Conservation (phyloP, 2,797 vertebrate species). For the Glossophaga mutica region DNA sequence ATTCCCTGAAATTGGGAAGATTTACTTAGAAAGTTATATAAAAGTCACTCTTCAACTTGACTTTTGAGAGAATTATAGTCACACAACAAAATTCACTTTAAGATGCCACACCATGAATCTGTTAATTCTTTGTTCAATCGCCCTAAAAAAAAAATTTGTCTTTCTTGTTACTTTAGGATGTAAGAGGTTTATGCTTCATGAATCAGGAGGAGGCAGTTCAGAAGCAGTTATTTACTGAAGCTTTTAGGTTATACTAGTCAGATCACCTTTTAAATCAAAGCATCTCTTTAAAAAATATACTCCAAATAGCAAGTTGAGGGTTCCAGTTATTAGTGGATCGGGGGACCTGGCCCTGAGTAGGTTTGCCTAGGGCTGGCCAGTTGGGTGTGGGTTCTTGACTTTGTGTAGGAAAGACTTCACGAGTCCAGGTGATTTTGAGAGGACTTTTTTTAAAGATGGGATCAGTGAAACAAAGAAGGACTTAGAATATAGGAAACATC, state of each 20-base stretch:
- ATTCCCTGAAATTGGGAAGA: conserved; percentile 18
- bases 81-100: conserved; percentile 36
- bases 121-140: conserved; percentile 40
- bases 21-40: conserved; percentile 42
- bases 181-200: conserved; percentile 24
- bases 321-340: background rate
- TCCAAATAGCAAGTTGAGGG: background rate
- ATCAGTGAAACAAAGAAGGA: too few species aligned
- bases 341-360: too few species aligned
- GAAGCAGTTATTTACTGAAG: conserved; percentile 46
- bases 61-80: conserved; percentile 32
- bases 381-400: too few species aligned
- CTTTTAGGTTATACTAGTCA: background rate
- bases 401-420: too few species aligned
- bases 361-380: too few species aligned
- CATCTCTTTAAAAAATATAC: background rate
- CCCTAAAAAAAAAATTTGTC: conserved; percentile 49
- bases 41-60: conserved; percentile 28
- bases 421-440: too few species aligned
- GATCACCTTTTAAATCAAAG: conserved; percentile 5
- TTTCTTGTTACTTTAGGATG: conserved; percentile 49
- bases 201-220: conserved; percentile 20
- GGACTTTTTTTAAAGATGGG: too few species aligned
- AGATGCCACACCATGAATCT: conserved; percentile 34
- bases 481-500: too few species aligned